Conservation (phyloP, 1,140 invertebrate genomes). For the Whitmania pigra region DNA sequence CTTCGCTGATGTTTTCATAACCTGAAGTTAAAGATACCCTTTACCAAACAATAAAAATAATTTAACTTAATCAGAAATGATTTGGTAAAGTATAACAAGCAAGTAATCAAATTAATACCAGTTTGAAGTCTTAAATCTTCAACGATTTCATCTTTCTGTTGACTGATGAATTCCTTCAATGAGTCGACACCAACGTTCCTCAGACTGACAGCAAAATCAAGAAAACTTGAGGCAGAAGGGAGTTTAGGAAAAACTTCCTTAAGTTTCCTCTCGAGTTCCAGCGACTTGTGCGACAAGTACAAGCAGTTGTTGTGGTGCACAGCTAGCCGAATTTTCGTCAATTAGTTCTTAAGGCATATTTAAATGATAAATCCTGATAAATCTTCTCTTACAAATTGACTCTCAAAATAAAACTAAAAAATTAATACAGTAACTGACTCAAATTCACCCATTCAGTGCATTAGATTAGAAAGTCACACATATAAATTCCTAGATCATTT, state of each 20-base stretch:
- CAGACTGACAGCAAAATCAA: slow-evolving; percentile 52
- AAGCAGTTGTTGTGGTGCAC: slow-evolving; percentile 83
- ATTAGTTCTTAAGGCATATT: neutral
- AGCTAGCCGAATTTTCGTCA: slow-evolving; percentile 47
- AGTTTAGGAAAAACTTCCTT: slow-evolving; percentile 41
- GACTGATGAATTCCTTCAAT: slow-evolving; percentile 58
- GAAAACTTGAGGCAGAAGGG: slow-evolving; percentile 45
- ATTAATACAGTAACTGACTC: neutral
- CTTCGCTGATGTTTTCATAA: slow-evolving; percentile 34
- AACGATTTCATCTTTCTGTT: slow-evolving; percentile 58
- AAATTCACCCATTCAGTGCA: neutral
- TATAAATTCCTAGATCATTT: too few species aligned
- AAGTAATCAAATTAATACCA: slow-evolving; percentile 38
- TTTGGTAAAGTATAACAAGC: neutral
- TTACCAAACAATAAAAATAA: neutral
- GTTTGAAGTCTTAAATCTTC: slow-evolving; percentile 53
- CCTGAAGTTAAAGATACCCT: slow-evolving; percentile 27
- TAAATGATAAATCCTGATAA: neutral
- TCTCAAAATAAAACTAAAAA: neutral
- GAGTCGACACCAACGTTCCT: slow-evolving; percentile 54
- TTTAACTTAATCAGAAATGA: neutral
- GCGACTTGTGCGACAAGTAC: slow-evolving; percentile 65
- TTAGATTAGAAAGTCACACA: neutral
- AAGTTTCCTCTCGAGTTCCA: slow-evolving; percentile 52
- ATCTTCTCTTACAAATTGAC: neutral